These are phyloP conservation scores for Chamaedrilus cognettii DNA, from an alignment of 2,888 invertebrate species.

Conservation along the genomic window DNA sequence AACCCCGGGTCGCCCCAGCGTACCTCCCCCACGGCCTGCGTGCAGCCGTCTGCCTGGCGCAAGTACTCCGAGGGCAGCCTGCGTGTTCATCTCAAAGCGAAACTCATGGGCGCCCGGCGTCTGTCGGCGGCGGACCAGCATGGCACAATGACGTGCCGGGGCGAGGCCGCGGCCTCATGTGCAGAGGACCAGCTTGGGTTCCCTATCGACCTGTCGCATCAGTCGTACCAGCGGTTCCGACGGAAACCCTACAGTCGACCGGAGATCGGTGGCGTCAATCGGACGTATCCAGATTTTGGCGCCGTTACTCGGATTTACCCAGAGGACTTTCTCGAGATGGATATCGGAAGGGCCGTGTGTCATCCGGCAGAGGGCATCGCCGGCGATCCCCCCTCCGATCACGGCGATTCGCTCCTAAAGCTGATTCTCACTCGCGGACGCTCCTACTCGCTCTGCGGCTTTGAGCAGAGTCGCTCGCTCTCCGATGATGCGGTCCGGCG, in stretches of 20 bases:
- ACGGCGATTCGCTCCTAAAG: slow-evolving; percentile 13
- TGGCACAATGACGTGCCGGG: not conserved
- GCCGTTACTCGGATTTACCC: not conserved
- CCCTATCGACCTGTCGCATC: slow-evolving; percentile 9
- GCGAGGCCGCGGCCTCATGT: not conserved
- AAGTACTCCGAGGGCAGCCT: slow-evolving; percentile 19
- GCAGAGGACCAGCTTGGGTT: no score
- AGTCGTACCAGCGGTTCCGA: not conserved
- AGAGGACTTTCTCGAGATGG: not conserved
- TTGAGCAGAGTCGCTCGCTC: not conserved
- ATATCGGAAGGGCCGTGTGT: not conserved
- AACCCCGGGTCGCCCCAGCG: slow-evolving; percentile 10
- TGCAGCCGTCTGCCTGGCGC: not conserved
- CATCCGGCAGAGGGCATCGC: slow-evolving; percentile 15
- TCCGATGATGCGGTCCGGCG: no score
- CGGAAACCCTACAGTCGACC: slow-evolving; percentile 1
- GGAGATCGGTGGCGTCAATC: not conserved
- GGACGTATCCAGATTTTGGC: not conserved
- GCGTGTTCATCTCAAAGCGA: slow-evolving; percentile 7
- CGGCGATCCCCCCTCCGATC: not conserved
- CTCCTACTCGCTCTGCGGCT: slow-evolving; percentile 14
- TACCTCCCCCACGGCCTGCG: not conserved
- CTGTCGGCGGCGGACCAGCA: not conserved
- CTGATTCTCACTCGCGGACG: slow-evolving; percentile 9
- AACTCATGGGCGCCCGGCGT: slow-evolving; percentile 6